phyloP scores from a whole-genome alignment of 2,888 invertebrate species.

The Melipona bicolor region DNA sequence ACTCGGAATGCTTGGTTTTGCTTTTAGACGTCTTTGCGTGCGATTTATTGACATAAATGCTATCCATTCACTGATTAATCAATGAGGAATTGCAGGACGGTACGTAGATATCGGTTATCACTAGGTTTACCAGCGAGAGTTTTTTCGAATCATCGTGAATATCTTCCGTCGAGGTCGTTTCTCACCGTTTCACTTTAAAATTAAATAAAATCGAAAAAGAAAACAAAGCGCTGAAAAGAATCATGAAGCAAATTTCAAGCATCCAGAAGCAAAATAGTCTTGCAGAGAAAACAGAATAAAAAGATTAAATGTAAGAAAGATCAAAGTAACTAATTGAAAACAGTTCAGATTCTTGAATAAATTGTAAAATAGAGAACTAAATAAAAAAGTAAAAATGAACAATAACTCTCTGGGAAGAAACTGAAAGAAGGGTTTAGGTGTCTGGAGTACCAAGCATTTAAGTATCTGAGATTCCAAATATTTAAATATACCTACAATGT shows the following conservation, averaged over 20 bases:
- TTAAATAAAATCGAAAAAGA: no score
- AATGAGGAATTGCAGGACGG: constrained; percentile 64
- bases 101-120: constrained; percentile 57
- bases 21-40: constrained; percentile 12
- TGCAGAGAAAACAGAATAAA: not conserved
- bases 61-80: constrained; percentile 31
- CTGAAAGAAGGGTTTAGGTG: not conserved
- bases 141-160: constrained; percentile 16
- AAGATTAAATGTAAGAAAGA: not conserved
- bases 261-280: no score
- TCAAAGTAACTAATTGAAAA: not conserved
- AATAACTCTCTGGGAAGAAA: not conserved
- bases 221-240: no score
- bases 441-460: not conserved
- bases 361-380: not conserved
- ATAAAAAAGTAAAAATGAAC: not conserved
- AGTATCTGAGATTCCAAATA: not conserved
- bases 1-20: not conserved
- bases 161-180: not conserved
- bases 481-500: not conserved
- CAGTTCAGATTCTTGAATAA: not conserved
- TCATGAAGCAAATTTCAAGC: no score
- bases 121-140: constrained; percentile 16
- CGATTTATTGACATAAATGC: constrained; percentile 10
- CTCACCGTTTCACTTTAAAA: not conserved